A percentile compares a stretch with the other conserved stretches of the same genome.
These are phyloP conservation scores for Premnoplex brunnescens DNA, from an alignment of 2,797 vertebrate genomes.

Conservation along the genomic window DNA sequence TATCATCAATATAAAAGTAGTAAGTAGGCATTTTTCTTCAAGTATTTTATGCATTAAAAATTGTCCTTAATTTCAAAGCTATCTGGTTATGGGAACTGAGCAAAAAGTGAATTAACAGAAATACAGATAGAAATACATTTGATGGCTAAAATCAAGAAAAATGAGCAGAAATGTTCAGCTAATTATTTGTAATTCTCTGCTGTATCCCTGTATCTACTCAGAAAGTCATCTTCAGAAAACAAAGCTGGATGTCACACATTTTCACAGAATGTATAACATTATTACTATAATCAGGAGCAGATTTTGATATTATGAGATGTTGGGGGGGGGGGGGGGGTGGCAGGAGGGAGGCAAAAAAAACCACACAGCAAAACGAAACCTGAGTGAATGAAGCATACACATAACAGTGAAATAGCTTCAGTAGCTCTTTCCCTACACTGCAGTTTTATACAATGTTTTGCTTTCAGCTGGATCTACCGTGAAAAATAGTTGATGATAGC, in stretches of 20 bases:
- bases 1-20: background rate
- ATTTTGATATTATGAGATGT: background rate
- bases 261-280: background rate
- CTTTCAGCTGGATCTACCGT: background rate
- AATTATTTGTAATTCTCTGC: conserved; percentile 21
- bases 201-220: background rate
- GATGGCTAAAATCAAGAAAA: conserved; percentile 40
- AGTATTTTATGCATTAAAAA: conserved; percentile 22
- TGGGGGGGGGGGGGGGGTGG: background rate
- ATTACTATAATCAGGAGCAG: background rate
- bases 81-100: background rate
- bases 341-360: background rate
- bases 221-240: conserved; percentile 1
- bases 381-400: background rate
- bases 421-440: background rate
- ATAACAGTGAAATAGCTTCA: background rate
- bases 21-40: conserved; percentile 8
- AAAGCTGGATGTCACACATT: background rate
- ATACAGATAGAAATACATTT: conserved; percentile 14
- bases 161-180: conserved; percentile 16
- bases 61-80: conserved; percentile 24
- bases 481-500: background rate
- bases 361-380: background rate
- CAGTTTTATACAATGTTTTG: background rate
- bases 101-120: conserved; percentile 32